Base-by-base conservation (phyloP, 2,113 vertebrate species). In the Nanger granti region DNA sequence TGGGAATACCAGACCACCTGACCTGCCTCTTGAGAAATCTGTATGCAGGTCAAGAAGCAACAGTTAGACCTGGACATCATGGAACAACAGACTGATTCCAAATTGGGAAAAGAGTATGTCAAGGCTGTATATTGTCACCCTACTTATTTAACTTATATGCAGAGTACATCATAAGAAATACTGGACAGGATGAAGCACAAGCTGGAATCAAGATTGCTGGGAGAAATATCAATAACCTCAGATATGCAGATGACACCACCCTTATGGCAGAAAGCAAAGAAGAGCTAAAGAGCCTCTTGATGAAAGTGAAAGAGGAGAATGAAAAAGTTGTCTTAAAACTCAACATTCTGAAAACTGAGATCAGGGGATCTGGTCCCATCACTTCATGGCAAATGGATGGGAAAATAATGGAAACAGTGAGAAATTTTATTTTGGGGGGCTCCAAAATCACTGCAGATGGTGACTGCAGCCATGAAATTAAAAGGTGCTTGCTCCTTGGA, bases 81-180 rank as follows among this genome's bases (percentile, higher is more conserved):
- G 66, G n/a, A 73, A 73, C 64, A n/a, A 69, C 66, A 37, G n/a
- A 73, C 66, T 37, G 18, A 11, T 73, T 73, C 66, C 66, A 73
- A 37, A 73, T 73, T 0, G 0, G 66, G 9, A 37, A 37, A 73
- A 37, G 9, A 11, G 66, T 22, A 37, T 1, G 0, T 73, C 34
- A 37, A 73, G 9, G n/a, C n/a, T 73, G n/a, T 73, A 37, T 37
- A 37, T 37, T 73, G 66, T 73, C 66, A 37, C 9, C n/a, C 66
- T 73, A 0, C 18, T 73, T 37, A 22, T 37, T 73, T 73, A 73
- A 73, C 66, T 69, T 37, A 5, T 37, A 37, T 73, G 9, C 66
- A 73, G n/a, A 73, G 9, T 73, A 73, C 34, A 22, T 73, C 18
- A 22, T 73, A n/a, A 37, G 18, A 73, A 73, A 73, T 5, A 2